These are phyloP conservation scores for Solen grandis DNA, from an alignment of 1,140 invertebrate species.

Conservation along the genomic window DNA sequence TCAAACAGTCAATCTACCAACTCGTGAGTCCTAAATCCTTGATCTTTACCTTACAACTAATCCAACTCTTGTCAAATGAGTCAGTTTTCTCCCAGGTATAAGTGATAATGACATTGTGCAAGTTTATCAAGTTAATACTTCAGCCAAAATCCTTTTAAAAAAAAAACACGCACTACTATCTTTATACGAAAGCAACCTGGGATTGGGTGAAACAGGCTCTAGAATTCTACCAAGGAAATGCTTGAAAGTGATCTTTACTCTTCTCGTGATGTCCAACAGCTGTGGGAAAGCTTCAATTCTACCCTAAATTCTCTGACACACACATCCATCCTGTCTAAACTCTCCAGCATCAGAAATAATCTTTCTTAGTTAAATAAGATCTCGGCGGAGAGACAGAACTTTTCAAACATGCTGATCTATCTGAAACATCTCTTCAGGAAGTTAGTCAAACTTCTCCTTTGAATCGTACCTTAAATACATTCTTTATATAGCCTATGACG, in stretches of 20 bases:
- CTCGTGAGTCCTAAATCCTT: not conserved
- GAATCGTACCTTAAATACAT: not conserved
- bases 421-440: not conserved
- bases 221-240: slow-evolving; percentile 22
- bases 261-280: not conserved
- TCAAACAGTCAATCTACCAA: slow-evolving; percentile 11
- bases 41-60: slow-evolving; percentile 25
- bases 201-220: slow-evolving; percentile 13
- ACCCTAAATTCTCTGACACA: slow-evolving; percentile 10
- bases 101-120: slow-evolving; percentile 21
- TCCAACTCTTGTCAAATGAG: slow-evolving; percentile 9
- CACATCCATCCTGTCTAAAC: slow-evolving; percentile 29
- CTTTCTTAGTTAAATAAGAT: slow-evolving; percentile 19
- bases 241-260: not conserved
- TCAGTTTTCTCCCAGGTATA: slow-evolving; percentile 31
- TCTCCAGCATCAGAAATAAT: slow-evolving; percentile 7
- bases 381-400: not conserved
- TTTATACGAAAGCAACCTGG: not conserved
- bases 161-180: too few species aligned
- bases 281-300: slow-evolving; percentile 6
- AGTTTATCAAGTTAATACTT: slow-evolving; percentile 23
- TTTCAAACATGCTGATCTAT: not conserved
- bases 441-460: not conserved
- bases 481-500: not conserved
- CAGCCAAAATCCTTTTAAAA: slow-evolving; percentile 18